Base-by-base conservation (phyloP, 92 coral and sea anemone species). In the Parazoanthus darwini region DNA sequence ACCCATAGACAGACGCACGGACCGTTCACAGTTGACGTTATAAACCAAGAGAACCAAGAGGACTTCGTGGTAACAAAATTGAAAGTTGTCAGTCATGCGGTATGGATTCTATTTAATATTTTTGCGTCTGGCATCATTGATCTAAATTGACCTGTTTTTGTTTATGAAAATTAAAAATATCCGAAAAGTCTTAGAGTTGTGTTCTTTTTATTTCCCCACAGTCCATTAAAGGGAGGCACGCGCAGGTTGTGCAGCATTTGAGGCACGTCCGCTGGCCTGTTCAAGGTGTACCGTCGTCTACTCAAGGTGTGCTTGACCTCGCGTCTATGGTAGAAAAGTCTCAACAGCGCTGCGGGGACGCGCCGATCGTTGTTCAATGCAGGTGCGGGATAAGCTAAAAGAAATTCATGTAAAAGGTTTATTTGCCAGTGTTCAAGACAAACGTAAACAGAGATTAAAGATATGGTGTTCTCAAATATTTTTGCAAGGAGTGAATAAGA, bases 331-430 rank as follows among this genome's bases (percentile, higher is more conserved):
- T 93, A 20, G 89, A 93, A 14, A 85, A 79, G 15, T 90, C 96
- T 18, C 96, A 93, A 63, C 88, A 91, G 70, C 85, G 85, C 8
- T 56, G 88, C 44, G 89, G 73, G 8, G 87, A 85, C 44, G 89
- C 94, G 20, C 94, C 94, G 6, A 82, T 92, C 38, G 94, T 93
- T n/a, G 91, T 93, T 6, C 96, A 93, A 43, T 93, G 96, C 96
- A 93, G 96, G 96, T 93, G 23, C 7, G 86, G n/a, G 14, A 22
- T 6, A 35, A 33, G 22, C 74, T 54, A 11, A 11, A 54, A 54
- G 3, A 11, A 54, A 0, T 9, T 46, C 51, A 9, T 46, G 18
- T 14, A 54, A 14, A 54, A 20, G 14, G 59, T 0, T 54, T 15
- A 2, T 13, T 15, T 54, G 3, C 20, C 59, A 54, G 13, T 54